Evolutionary conservation across 2,797 vertebrate genomes (phyloP).

Genomic region (Limosa lapponica): DNA sequence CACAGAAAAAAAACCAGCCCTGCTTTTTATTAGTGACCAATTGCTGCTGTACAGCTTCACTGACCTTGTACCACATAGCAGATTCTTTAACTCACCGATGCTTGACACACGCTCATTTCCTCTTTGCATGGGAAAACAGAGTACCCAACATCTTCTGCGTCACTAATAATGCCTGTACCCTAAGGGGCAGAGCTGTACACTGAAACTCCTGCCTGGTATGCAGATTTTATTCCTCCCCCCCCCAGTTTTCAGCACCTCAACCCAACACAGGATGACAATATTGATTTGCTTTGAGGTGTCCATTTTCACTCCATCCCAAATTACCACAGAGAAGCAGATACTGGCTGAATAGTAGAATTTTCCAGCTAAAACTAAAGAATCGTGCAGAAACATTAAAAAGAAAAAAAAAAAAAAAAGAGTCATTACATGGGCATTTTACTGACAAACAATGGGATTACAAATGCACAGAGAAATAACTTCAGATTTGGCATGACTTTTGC

Average conservation of each 20-base stretch:
- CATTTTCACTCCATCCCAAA: background rate
- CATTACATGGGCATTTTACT: background rate
- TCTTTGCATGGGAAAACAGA: background rate
- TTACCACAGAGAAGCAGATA: background rate
- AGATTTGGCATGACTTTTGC: background rate
- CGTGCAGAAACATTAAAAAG: background rate
- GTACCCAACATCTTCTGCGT: too few relatives aligned
- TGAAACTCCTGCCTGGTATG: background rate
- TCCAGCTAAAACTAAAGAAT: background rate
- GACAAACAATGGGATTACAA: background rate
- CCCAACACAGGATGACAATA: background rate
- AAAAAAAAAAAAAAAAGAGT: background rate
- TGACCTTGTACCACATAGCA: background rate
- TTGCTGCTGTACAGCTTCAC: background rate
- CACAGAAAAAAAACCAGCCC: background rate
- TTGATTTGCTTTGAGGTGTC: background rate
- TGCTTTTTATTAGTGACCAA: background rate
- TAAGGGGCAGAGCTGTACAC: background rate
- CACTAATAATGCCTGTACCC: background rate
- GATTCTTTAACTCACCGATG: background rate
- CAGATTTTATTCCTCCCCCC: background rate
- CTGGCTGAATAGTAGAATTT: background rate
- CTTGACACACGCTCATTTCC: rapidly evolving
- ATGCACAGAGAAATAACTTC: background rate
- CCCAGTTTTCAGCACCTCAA: background rate